These are phyloP conservation scores for Hyaena hyaena DNA, from an alignment of 2,113 vertebrate species.

Conservation along the genomic window DNA sequence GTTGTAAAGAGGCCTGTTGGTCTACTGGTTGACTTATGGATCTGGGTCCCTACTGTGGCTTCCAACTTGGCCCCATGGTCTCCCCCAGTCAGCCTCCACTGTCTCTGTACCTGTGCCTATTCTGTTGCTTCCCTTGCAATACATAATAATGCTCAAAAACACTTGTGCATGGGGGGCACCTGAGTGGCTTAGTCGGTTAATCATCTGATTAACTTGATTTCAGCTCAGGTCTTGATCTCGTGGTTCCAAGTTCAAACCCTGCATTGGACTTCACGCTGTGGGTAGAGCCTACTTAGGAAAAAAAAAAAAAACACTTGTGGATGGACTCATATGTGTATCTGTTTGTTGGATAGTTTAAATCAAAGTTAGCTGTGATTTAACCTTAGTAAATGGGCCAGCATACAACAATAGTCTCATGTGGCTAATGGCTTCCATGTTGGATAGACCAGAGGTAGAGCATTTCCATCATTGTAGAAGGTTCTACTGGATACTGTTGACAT, in stretches of 20 bases:
- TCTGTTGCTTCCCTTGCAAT: not conserved
- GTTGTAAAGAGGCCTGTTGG: not conserved
- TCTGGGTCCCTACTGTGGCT: not conserved
- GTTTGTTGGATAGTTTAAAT: not conserved
- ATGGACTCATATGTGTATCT: not conserved
- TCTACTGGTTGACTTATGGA: not conserved
- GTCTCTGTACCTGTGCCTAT: not conserved
- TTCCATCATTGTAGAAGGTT: not conserved
- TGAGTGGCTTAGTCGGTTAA: no score
- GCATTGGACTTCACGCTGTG: no score
- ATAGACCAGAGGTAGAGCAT: not conserved
- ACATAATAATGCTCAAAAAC: not conserved
- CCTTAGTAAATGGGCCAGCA: not conserved
- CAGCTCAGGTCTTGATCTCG: no score
- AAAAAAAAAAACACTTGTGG: no score
- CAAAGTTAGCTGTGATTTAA: not conserved
- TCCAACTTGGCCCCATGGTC: fast-evolving
- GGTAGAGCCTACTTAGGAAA: no score
- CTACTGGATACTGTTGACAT: not conserved
- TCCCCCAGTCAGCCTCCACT: not conserved
- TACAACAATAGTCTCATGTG: not conserved
- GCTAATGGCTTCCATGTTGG: not conserved
- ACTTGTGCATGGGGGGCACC: no score
- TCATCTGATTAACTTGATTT: no score
- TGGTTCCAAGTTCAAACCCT: no score